Evolutionary conservation across 2,113 vertebrate species (phyloP).

Genomic region (Brachionichthys hirsutus): DNA sequence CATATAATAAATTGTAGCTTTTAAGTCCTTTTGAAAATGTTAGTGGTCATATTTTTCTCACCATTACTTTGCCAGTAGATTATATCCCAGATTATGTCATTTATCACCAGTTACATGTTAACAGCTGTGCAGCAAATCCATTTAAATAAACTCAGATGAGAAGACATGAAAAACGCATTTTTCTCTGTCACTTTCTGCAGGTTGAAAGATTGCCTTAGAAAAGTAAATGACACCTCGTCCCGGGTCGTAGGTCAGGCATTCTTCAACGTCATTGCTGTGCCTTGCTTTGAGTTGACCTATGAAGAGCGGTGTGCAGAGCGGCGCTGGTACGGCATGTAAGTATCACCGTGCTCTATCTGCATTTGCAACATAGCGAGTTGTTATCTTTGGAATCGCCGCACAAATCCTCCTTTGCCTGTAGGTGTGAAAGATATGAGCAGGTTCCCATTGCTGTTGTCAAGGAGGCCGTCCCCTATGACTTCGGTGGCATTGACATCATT

Average conservation of each 20-base stretch:
- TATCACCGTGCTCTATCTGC: slow-evolving; percentile 26
- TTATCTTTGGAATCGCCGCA: background rate
- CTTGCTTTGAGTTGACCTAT: slow-evolving; percentile 85
- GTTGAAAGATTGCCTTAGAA: slow-evolving; percentile 82
- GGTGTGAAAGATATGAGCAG: slow-evolving; percentile 85
- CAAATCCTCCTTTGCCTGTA: slow-evolving; percentile 39
- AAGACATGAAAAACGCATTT: background rate
- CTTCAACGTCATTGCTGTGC: slow-evolving; percentile 87
- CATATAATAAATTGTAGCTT: background rate
- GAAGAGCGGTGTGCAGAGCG: slow-evolving; percentile 87
- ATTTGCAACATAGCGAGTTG: slow-evolving; percentile 6
- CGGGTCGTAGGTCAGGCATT: slow-evolving; percentile 85
- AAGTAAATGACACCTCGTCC: slow-evolving; percentile 85
- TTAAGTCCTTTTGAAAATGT: background rate
- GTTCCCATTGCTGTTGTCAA: slow-evolving; percentile 80
- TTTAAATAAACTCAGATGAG: no score
- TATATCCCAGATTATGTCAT: background rate
- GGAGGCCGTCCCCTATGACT: slow-evolving; percentile 85
- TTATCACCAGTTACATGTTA: background rate
- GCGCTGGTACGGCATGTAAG: slow-evolving; percentile 91
- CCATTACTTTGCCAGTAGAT: background rate
- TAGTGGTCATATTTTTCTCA: background rate
- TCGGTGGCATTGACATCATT: slow-evolving; percentile 80
- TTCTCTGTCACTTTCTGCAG: slow-evolving; percentile 63
- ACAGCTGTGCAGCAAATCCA: background rate